Evolutionary conservation across 2,888 invertebrate species (phyloP).

Genomic region (Graphium colonna): DNA sequence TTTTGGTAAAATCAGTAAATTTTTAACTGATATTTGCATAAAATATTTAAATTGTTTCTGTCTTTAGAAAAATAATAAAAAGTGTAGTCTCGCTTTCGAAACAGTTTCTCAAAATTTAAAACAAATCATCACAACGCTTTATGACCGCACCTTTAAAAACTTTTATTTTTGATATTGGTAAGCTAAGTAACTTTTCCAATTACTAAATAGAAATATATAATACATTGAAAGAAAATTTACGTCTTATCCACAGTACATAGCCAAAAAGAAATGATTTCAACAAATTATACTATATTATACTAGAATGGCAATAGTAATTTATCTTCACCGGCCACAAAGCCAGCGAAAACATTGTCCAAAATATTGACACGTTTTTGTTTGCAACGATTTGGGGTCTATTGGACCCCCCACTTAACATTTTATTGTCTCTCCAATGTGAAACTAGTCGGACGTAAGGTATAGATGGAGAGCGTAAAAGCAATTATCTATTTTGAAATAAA

Average conservation of each 20-base stretch:
- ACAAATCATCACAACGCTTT: too few relatives aligned
- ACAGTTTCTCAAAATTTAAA: too few relatives aligned
- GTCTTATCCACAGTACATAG: slow-evolving; percentile 43
- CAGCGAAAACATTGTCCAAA: slow-evolving; percentile 72
- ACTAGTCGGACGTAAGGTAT: slow-evolving; percentile 28
- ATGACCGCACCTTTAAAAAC: too few relatives aligned
- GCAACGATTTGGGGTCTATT: slow-evolving; percentile 48
- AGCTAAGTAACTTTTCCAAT: too few relatives aligned
- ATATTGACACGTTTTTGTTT: slow-evolving; percentile 76
- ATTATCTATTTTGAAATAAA: too few relatives aligned
- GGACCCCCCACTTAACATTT: slow-evolving; percentile 66
- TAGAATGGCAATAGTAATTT: slow-evolving; percentile 64
- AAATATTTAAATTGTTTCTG: too few relatives aligned
- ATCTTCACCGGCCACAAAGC: slow-evolving; percentile 71
- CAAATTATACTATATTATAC: slow-evolving; percentile 68
- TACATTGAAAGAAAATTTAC: background rate
- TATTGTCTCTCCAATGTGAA: slow-evolving; percentile 54
- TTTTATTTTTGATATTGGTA: too few relatives aligned
- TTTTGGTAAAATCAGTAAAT: too few relatives aligned
- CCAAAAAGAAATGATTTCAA: slow-evolving; percentile 49
- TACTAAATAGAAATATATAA: too few relatives aligned
- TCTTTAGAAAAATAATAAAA: too few relatives aligned
- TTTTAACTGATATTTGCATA: too few relatives aligned
- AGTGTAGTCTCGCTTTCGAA: too few relatives aligned
- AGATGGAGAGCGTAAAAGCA: slow-evolving; percentile 18